Base-by-base conservation (phyloP, 2,797 vertebrate genomes). In the Halcyon leucocephala region DNA sequence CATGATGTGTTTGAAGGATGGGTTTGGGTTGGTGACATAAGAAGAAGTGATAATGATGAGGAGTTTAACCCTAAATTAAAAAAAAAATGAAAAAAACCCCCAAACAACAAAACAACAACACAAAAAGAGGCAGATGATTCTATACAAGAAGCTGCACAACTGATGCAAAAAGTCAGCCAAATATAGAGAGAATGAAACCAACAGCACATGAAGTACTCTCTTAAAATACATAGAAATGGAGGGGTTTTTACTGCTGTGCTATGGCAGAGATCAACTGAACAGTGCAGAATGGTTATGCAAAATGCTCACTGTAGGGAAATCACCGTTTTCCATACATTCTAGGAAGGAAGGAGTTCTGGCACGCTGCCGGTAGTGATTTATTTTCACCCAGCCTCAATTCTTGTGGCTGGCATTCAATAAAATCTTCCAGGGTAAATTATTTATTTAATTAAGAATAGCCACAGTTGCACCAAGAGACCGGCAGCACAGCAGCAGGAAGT, bases 381-480 rank as follows among this genome's bases (percentile, higher is more conserved):
- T 95, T 96, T 93, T 93, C 91, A 86, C 82, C 69, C 93, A 88
- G 54, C 37, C 37, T 35, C 3, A 17, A 49, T 95, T 85, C 87
- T 90, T 86, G 77, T 90, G 90, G 89, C 80, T 96, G 80, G 85
- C 82, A 58, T 46, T 90, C 82, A 93, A 46, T 62, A 66, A 95
- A 89, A 35, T 82, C 90, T 93, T 95, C 77, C 82, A 81, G 77
- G 65, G 69, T 42, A 72, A 78, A 95, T 96, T 94, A 97, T 95
- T 95, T 96, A 95, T 95, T 97, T 95, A 86, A 76, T 88, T 86
- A 76, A 77, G 49, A 48, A 25, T 2, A 41, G 73, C 90, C 85
- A 76, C 69, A 51, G 69, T 94, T 83, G 77, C 66, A 55, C 77
- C 0, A 10, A 72, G 85, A 86, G 82, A 69, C 57, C 90, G 90